Evolutionary conservation across 35 echinoderm and acorn worm genomes (phyloP).

Genomic region (Chiridota heheva): DNA sequence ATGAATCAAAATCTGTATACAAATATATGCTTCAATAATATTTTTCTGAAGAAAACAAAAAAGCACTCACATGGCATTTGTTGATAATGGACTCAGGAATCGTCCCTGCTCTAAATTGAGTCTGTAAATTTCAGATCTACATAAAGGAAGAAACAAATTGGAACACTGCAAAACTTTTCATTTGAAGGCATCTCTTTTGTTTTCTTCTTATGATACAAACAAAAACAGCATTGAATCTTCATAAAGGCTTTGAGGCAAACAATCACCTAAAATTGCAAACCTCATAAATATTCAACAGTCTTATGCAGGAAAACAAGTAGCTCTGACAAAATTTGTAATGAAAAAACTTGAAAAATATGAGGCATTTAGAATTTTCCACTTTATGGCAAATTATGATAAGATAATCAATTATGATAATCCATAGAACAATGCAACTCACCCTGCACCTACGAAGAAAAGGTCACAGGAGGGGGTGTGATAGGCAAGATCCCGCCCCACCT

Average conservation of each 20-base stretch:
- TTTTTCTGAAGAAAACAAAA: background rate
- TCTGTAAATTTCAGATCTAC: conserved; percentile 88
- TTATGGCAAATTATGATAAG: background rate
- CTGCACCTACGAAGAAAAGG: conserved; percentile 76
- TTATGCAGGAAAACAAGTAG: no score
- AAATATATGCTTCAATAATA: no score
- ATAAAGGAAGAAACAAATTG: background rate
- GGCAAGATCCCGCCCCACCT: conserved; percentile 77
- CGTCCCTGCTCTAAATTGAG: conserved; percentile 87
- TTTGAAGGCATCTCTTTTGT: no score
- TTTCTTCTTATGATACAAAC: no score
- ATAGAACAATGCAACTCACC: conserved; percentile 36
- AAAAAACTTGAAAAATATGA: background rate
- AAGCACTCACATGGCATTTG: conserved; percentile 73
- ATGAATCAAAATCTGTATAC: no score
- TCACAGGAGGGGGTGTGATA: conserved; percentile 90
- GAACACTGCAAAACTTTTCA: no score
- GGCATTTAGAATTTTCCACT: background rate
- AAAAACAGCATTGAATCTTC: no score
- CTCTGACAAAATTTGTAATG: no score
- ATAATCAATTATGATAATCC: background rate
- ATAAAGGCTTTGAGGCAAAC: no score
- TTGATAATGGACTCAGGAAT: conserved; percentile 72
- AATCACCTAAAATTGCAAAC: no score
- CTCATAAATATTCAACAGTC: no score